Evolutionary conservation across 2,888 invertebrate genomes (phyloP).

Genomic region (Plutella xylostella): DNA sequence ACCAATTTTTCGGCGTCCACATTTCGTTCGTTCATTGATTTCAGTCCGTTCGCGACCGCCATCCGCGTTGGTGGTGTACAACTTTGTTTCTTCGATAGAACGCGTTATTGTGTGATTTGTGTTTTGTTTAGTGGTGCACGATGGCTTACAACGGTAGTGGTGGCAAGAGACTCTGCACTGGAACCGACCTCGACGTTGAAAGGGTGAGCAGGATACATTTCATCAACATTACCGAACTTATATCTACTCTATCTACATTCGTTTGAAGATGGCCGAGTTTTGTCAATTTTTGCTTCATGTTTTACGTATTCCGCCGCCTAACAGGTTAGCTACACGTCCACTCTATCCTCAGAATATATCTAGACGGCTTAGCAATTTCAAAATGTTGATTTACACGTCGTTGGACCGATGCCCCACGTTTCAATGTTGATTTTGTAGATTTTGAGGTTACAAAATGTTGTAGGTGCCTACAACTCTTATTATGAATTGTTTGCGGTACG

Average conservation of each 20-base stretch:
- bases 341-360: too few relatives aligned
- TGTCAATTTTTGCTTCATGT: slow-evolving; percentile 45
- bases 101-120: slow-evolving; percentile 67
- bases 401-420: too few relatives aligned
- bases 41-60: slow-evolving; percentile 52
- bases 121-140: slow-evolving; percentile 72
- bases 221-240: slow-evolving; percentile 31
- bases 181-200: slow-evolving; percentile 62
- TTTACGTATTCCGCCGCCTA: slow-evolving; percentile 28
- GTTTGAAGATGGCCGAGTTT: slow-evolving; percentile 65
- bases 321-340: too few relatives aligned
- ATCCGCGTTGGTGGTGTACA: slow-evolving; percentile 29
- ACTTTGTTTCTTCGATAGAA: slow-evolving; percentile 32
- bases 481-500: too few relatives aligned
- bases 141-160: slow-evolving; percentile 81
- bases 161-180: slow-evolving; percentile 66
- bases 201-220: slow-evolving; percentile 44
- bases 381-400: too few relatives aligned
- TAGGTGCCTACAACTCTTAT: neutral
- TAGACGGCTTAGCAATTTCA: too few relatives aligned
- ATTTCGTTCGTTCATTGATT: slow-evolving; percentile 34
- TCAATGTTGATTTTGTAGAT: slow-evolving; percentile 50
- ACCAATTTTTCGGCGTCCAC: slow-evolving; percentile 26
- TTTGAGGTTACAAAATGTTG: slow-evolving; percentile 65
- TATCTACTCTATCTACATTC: slow-evolving; percentile 30